Conservation (phyloP, 2,113 vertebrate species). For the Phodopus roborovskii region DNA sequence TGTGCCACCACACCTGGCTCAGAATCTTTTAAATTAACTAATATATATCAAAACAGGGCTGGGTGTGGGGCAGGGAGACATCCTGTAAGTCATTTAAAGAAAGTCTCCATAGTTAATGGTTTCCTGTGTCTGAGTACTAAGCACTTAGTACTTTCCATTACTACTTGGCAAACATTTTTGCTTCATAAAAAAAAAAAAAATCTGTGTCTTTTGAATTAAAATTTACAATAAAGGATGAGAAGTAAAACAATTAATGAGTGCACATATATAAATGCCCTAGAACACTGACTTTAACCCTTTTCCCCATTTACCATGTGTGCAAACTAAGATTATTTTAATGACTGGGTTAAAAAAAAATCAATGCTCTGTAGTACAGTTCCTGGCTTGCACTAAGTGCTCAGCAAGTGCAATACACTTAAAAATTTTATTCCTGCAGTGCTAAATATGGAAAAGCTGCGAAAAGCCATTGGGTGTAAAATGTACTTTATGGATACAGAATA, state of each 20-base stretch:
- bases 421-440: constrained; percentile 45
- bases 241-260: neutral
- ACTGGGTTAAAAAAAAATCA: constrained; percentile 47
- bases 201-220: constrained; percentile 9
- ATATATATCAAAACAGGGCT: neutral
- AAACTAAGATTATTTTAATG: constrained; percentile 13
- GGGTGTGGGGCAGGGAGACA: neutral
- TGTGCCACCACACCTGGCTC: neutral
- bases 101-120: neutral
- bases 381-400: constrained; percentile 7
- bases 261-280: neutral
- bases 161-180: constrained; percentile 1
- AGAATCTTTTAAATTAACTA: constrained; percentile 10
- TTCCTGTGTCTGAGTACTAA: neutral
- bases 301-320: neutral
- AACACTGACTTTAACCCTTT: constrained; percentile 4
- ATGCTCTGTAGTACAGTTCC: neutral
- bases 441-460: constrained; percentile 11
- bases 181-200: constrained; percentile 32
- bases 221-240: constrained; percentile 39
- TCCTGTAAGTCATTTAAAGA: constrained; percentile 6
- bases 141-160: neutral
- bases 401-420: neutral
- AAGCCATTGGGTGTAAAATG: constrained; percentile 22
- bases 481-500: constrained; percentile 49